Base-by-base conservation (phyloP, 2,113 vertebrate genomes). In the Nicator chloris region DNA sequence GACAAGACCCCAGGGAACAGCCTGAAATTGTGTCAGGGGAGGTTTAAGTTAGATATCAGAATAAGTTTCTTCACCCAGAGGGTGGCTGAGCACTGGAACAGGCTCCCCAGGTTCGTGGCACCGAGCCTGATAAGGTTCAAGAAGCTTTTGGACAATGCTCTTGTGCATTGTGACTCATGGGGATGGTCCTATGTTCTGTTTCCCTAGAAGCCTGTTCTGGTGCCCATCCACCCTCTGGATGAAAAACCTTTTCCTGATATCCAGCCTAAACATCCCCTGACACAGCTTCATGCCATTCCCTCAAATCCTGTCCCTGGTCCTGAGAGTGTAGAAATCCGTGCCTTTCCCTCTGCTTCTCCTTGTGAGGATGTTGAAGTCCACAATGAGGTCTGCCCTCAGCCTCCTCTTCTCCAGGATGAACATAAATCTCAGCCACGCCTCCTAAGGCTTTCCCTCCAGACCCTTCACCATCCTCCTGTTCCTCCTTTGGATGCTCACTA, bases 361-460 rank as follows among this genome's bases (percentile, higher is more conserved):
- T 3, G 1, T 0, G 16, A 56, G 42, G 35, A 31, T 10, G 35
- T 3, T 42, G 11, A 26, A 54, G 6, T 8, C 7, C 0, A 0
- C 40, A 42, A 1, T 18, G 24, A 49, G 16, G 9, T 50, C 26
- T 57, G 3, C 22, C 26, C 37, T 37, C 42, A 37, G 15, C 27
- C 17, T 31, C 5, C 49, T 23, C 39, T 44, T 13, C n/a, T 26
- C 18, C 40, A 42, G 65, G 8, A 6, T 57, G 40, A 50, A 33
- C 14, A 64, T 3, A 24, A 54, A 54, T 15, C 35, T 71, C 30
- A 56, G 7, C 16, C 17, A 6, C 16, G 9, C 14, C 21, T 4
- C 42, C 6, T 15, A 33, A 1, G 4, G 11, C 2, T 28, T 65
- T 15, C 17, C 18, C 18, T 49, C 26, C 31, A 72, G 14, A 15